Base-by-base conservation (phyloP, 2,797 vertebrate species). In the Esox masquinongy region DNA sequence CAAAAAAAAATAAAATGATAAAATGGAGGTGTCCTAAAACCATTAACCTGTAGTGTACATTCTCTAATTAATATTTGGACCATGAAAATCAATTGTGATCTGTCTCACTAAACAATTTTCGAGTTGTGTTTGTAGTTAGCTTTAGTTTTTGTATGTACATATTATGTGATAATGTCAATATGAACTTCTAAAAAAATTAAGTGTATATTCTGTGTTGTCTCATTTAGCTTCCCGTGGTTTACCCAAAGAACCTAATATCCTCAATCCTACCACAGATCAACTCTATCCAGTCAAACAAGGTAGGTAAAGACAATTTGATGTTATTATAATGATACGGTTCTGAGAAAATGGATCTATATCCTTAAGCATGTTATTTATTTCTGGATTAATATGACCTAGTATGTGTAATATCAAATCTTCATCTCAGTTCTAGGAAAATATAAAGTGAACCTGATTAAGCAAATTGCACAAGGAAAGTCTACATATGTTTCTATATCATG, bases 241-340 rank as follows among this genome's bases (percentile, higher is more conserved):
- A 1, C 11, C 70, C n/a, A 92, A 88, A 80, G 0, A 34, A 0
- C 92, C 92, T 1, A 66, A 0, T 16, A 86, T 95, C 64, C 19
- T 88, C 0, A 79, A 79, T 3, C 93, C 92, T 0, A 2, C 56
- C 0, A 0, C 1, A 1, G 19, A 81, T 12, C 56, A 88, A 5
- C 19, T 79, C 43, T 83, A 82, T 86, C n/a, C 16, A 0, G 85
- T 94, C 73, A 83, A 50, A 80, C 81, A 39, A 49, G 86, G 94
- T 94, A 68, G 64, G 64, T 67, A 34, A 7, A 67, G 64, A 26
- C 36, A 3, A 39, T 39, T 39, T 39, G 36, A 39, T 39, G 36
- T 5, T 39, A 19, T n/a, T 56, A n/a, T 56, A 17, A 17, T 56
- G 51, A 56, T n/a, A 56, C 51, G 19, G 51, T 56, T 56, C 7